A percentile compares a stretch with the other conserved stretches of the same genome.
phyloP scores from a whole-genome alignment of 23 tunicate species.

The Aplidium turbinatum region DNA sequence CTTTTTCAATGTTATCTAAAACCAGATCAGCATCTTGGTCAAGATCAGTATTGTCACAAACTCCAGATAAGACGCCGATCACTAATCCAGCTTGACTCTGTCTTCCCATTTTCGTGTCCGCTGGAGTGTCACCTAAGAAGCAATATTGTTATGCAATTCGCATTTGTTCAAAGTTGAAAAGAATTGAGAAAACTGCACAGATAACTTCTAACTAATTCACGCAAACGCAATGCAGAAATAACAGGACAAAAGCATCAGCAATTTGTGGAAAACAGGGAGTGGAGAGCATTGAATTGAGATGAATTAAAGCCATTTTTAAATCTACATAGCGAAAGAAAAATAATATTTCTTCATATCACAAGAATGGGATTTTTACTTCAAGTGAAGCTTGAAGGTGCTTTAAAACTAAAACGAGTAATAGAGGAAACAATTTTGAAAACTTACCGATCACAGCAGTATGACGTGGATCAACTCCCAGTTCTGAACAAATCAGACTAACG shows the following conservation, averaged over 20 bases:
- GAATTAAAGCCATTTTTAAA: too few relatives aligned
- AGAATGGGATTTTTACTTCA: too few relatives aligned
- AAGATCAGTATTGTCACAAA: constrained; percentile 25
- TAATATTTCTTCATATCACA: too few relatives aligned
- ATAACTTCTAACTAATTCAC: too few relatives aligned
- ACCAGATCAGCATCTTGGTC: constrained; percentile 39
- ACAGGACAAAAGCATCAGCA: too few relatives aligned
- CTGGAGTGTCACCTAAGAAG: constrained; percentile 46
- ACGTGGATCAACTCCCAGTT: constrained; percentile 25
- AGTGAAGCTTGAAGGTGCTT: not conserved
- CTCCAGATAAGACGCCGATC: constrained; percentile 52
- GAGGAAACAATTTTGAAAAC: not conserved
- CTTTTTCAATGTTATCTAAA: constrained; percentile 17
- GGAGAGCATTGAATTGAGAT: too few relatives aligned
- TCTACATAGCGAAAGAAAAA: too few relatives aligned
- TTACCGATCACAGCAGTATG: constrained; percentile 49
- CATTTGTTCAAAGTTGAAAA: too few relatives aligned
- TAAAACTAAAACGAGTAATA: not conserved
- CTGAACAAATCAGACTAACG: constrained; percentile 32
- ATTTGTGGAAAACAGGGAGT: too few relatives aligned
- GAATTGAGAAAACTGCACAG: too few relatives aligned
- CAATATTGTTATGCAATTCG: too few relatives aligned
- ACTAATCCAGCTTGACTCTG: constrained; percentile 25
- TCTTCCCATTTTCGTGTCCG: constrained; percentile 50
- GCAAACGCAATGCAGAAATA: too few relatives aligned